A percentile compares a stretch with the other conserved stretches of the same genome.
These are phyloP conservation scores for Pipistrellus pipistrellus DNA, from an alignment of 2,797 vertebrate genomes.

Conservation along the genomic window DNA sequence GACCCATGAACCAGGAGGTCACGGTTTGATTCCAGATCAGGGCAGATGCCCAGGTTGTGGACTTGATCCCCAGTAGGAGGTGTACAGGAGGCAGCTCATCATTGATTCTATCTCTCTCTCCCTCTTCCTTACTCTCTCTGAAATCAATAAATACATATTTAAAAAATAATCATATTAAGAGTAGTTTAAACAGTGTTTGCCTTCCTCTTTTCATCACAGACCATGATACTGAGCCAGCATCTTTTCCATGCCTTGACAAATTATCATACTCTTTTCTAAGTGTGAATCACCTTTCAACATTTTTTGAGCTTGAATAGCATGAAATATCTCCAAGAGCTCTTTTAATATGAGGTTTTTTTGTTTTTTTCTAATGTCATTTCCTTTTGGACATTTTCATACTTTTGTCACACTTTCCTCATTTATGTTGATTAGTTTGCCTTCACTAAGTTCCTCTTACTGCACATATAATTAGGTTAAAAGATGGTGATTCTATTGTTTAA, in stretches of 20 bases:
- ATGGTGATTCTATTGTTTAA: not conserved
- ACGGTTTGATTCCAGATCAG: no score
- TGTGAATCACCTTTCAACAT: not conserved
- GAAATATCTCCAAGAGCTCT: not conserved
- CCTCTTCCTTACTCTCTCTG: no score
- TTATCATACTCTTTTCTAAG: not conserved
- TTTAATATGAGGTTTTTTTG: not conserved
- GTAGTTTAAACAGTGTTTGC: not conserved
- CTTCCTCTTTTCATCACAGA: not conserved
- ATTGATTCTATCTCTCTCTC: no score
- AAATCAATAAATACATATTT: no score
- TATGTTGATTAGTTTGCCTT: not conserved
- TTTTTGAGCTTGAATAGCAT: not conserved
- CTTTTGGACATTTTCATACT: not conserved
- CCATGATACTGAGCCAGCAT: not conserved
- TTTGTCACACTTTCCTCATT: not conserved
- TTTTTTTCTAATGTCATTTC: not conserved
- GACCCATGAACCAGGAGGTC: no score
- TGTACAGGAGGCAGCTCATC: no score
- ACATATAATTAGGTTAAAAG: conserved; percentile 26
- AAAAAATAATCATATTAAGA: not conserved
- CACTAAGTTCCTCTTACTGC: not conserved
- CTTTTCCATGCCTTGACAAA: not conserved
- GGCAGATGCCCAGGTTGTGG: no score
- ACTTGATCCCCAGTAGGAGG: no score